Evolutionary conservation across 2,797 vertebrate species (phyloP).

Genomic region (Syndactyla subalaris): DNA sequence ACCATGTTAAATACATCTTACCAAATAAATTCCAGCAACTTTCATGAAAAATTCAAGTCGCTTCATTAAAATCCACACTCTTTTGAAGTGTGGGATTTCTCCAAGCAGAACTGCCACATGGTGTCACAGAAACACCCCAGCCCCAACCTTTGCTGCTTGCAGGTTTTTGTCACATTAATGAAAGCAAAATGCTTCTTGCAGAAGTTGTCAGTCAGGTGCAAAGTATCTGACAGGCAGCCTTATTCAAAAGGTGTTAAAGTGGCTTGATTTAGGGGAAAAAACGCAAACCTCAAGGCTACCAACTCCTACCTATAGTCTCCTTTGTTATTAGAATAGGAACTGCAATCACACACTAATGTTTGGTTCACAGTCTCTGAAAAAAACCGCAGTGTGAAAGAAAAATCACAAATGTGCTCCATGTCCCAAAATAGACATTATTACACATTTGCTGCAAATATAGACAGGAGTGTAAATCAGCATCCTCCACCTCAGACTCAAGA

Average conservation of each 20-base stretch:
- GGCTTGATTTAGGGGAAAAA: not conserved
- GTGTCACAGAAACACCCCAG: not conserved
- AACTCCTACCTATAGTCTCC: not conserved
- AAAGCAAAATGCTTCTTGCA: not conserved
- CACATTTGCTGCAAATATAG: not conserved
- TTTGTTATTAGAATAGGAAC: not conserved
- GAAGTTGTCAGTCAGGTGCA: not conserved
- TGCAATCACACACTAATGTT: not conserved
- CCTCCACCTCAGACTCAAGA: not conserved
- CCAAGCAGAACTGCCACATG: not conserved
- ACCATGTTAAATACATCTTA: rapidly evolving
- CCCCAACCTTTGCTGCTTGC: not conserved
- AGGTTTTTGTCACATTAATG: not conserved
- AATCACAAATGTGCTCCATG: not conserved
- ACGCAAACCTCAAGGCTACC: not conserved
- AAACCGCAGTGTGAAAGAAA: not conserved
- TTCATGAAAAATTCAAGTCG: not conserved
- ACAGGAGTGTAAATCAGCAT: not conserved
- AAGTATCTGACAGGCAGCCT: not conserved
- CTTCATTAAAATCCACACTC: not conserved
- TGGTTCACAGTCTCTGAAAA: not conserved
- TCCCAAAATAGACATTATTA: conserved; percentile 16
- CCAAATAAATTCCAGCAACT: not conserved
- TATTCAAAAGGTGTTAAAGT: not conserved
- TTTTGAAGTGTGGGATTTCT: not conserved